Evolutionary conservation across 2,113 vertebrate species (phyloP), one percentile per base, ranked within the genome.

Genomic region (Lophochroa leadbeateri): DNA sequence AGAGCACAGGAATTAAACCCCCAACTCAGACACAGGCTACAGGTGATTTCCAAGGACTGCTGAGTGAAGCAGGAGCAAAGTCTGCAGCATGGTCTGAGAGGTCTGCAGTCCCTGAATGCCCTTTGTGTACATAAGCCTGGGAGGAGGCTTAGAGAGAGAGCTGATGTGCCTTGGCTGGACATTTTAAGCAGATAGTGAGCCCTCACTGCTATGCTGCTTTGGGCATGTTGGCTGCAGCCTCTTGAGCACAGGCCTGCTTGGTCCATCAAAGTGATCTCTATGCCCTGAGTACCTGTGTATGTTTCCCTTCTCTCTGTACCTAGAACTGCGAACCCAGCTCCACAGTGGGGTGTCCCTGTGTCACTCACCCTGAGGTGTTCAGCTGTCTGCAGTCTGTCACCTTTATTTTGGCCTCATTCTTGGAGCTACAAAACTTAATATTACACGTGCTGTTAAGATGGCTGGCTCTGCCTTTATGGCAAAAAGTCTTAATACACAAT

Each of bases 61-160:
- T 13, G 44, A 60, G 18, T 9, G 37, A 84, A 92, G 74, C 52
- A 76, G 50, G 19, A 61, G 37, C 25, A 46, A 67, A 57, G 39
- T n/a, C 49, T 69, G 19, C 5, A 8, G 12, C 10, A 1, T 35
- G 31, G 28, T 63, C 7, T 19, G 52, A 29, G 17, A 41, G 41
- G 17, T 61, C 24, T 11, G 20, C 49, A 35, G 43, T 67, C 17
- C n/a, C n/a, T 1, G 2, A 44, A n/a, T 31, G 11, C 49, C 13
- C 11, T 28, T 19, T 1, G 0, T 29, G 17, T 58, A 7, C 0
- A 0, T 67, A 57, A 80, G 15, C 35, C 23, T 50, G 46, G 35
- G 43, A 61, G 33, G 31, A 76, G 44, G 29, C 19, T 52, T 17
- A 10, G 53, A 23, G 65, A 8, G 53, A 23, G 65, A 67, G 39